Percentiles rank a stretch among this genome's conserved stretches.
These are phyloP conservation scores for Antechinus stuartii DNA, from an alignment of 2,113 vertebrate genomes.

Conservation along the genomic window DNA sequence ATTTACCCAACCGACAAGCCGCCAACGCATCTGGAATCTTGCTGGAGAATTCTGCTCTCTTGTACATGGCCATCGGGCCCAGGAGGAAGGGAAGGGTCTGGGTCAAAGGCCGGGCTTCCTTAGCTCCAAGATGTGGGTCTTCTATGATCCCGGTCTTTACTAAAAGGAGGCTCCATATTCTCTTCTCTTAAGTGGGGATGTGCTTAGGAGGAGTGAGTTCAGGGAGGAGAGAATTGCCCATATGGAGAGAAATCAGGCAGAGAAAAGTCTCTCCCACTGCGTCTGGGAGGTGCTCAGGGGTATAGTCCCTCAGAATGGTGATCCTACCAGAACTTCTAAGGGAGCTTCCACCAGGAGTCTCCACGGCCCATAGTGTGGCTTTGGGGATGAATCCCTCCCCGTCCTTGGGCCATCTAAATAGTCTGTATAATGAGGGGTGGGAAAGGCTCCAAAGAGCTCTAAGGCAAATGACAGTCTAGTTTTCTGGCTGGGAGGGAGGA, in stretches of 20 bases:
- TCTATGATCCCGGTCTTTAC: not conserved
- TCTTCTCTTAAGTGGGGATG: not conserved
- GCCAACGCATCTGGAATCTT: not conserved
- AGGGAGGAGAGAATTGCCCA: not conserved
- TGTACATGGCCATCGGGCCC: not conserved
- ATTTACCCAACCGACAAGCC: slow-evolving; percentile 41
- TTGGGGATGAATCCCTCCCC: not conserved
- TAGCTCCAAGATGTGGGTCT: not conserved
- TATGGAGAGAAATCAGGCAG: not conserved
- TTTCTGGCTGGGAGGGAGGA: not conserved
- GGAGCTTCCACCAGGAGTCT: not conserved
- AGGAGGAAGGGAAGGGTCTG: not conserved
- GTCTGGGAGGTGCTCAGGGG: not conserved
- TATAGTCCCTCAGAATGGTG: not conserved
- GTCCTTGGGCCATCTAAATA: not conserved
- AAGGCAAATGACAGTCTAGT: too few relatives aligned
- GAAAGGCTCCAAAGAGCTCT: too few relatives aligned
- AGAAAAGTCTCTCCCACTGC: not conserved
- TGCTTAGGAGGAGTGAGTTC: not conserved
- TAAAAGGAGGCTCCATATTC: not conserved
- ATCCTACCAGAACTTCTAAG: not conserved
- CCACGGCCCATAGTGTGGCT: not conserved
- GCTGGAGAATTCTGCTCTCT: not conserved
- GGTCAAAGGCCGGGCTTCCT: not conserved
- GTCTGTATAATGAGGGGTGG: too few relatives aligned